A percentile compares a stretch with the other conserved stretches of the same genome.
Conservation (phyloP, 2,888 invertebrate genomes). For the Drosophila acutilabella region DNA sequence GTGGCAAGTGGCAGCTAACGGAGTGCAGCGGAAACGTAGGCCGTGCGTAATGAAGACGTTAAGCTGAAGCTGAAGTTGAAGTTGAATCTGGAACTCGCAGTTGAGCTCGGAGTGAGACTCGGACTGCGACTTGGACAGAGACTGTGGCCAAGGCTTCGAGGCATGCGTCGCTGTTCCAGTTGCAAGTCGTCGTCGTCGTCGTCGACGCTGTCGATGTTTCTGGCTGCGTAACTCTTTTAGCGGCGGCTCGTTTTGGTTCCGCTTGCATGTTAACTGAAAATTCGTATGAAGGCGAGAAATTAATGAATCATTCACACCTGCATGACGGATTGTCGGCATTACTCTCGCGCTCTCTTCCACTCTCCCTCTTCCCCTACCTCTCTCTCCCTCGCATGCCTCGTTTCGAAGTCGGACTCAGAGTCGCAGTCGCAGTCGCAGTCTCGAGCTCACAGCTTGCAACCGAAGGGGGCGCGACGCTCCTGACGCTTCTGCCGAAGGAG, state of each 20-base stretch:
- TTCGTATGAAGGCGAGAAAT: slow-evolving; percentile 84
- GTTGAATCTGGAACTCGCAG: slow-evolving; percentile 3
- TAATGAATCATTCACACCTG: slow-evolving; percentile 85
- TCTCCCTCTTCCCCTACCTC: neutral
- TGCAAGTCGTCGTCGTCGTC: slow-evolving; percentile 22
- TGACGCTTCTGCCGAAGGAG: slow-evolving; percentile 78
- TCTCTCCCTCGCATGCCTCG: slow-evolving; percentile 5
- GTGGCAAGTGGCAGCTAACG: slow-evolving; percentile 32
- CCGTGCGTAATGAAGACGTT: slow-evolving; percentile 80
- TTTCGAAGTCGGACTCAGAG: slow-evolving; percentile 28
- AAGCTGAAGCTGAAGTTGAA: slow-evolving; percentile 57
- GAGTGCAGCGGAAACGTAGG: slow-evolving; percentile 52
- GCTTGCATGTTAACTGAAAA: slow-evolving; percentile 81
- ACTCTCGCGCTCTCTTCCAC: slow-evolving; percentile 52
- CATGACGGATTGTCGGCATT: slow-evolving; percentile 84
- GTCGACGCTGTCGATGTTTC: slow-evolving; percentile 9
- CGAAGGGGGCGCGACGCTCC: slow-evolving; percentile 50
- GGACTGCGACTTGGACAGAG: slow-evolving; percentile 8
- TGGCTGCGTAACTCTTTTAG: slow-evolving; percentile 74
- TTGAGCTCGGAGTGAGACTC: neutral
- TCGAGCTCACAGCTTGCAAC: slow-evolving; percentile 26
- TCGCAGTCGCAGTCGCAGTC: neutral
- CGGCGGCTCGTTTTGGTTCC: slow-evolving; percentile 77
- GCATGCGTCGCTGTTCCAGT: slow-evolving; percentile 54
- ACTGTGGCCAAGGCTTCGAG: slow-evolving; percentile 50